Base-by-base conservation (phyloP, 2,888 invertebrate species). In the Drosophila macrothrix region DNA sequence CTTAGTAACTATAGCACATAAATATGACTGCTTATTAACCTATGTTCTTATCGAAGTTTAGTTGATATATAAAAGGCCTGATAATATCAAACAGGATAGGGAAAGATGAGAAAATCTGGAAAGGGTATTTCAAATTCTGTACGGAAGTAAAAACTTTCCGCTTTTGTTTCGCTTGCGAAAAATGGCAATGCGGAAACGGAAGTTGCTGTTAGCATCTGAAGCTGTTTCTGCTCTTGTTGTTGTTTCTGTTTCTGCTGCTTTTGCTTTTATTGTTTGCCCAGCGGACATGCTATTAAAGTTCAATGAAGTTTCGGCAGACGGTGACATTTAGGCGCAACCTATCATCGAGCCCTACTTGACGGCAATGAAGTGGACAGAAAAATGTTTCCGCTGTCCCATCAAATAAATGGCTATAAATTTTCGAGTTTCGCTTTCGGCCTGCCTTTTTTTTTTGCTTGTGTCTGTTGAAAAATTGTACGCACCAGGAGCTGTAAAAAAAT, bases 401-500 rank as follows among this genome's bases (percentile, higher is more conserved):
- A 83, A 88, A 83, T 73, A 84, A 88, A 83, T 76, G 72, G 78
- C 87, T 77, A 84, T 86, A 87, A 82, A 86, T 87, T 84, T 78
- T 80, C 64, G 77, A 86, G 81, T 77, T 73, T 77, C 74, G 69
- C 70, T 46, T 67, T 64, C 63, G 68, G 67, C 43, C 41, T 16
- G 3, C 1, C 4, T 46, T 16, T 25, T 46, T 43, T n/a, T 16
- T 46, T 62, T 9, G n/a, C 9, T 9, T 58, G 52, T 52, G 61
- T 58, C 58, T 46, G 37, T 43, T 56, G 43, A 46, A 80, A 78
- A 83, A 83, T 80, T 82, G 71, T 80, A 76, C 82, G 73, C 53
- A 61, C n/a, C 16, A 14, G 9, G 3, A 35, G 50, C 39, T 25
- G 61, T 61, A 46, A 46, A 46, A 55, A 76, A 73, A 56, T 74